A percentile compares a stretch with the other conserved stretches of the same genome.
These are phyloP conservation scores for Mormyrus proboscirostris DNA, from an alignment of 2,797 vertebrate species.

Conservation along the genomic window DNA sequence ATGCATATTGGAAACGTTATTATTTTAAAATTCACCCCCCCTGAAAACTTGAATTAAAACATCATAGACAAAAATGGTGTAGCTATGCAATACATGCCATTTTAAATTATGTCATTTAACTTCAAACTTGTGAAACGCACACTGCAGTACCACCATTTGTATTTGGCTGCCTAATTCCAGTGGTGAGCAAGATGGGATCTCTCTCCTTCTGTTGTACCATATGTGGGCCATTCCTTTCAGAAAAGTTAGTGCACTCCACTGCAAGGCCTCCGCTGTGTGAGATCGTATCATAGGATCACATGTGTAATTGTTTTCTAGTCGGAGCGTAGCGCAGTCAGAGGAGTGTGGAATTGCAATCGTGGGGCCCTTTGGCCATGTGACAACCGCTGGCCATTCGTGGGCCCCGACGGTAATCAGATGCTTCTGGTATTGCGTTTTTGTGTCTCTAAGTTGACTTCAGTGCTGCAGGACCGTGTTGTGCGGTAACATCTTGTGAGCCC, in stretches of 20 bases:
- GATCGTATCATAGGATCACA: background rate
- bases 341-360: background rate
- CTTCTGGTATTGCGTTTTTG: background rate
- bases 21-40: background rate
- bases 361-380: background rate
- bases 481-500: conserved; percentile 15
- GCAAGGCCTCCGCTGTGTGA: background rate
- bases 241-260: background rate
- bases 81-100: background rate
- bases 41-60: background rate
- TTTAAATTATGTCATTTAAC: background rate
- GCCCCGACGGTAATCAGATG: background rate
- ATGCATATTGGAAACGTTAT: background rate
- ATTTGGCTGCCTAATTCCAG: background rate
- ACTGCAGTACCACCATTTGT: background rate
- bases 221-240: background rate
- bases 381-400: background rate
- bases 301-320: background rate
- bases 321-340: background rate
- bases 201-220: background rate
- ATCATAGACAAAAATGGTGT: background rate
- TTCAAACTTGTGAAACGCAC: background rate
- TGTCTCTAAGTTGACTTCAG: background rate
- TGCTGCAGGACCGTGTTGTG: background rate
- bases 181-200: background rate